Conservation (phyloP, 2,888 invertebrate genomes). For the Limenitis camilla region DNA sequence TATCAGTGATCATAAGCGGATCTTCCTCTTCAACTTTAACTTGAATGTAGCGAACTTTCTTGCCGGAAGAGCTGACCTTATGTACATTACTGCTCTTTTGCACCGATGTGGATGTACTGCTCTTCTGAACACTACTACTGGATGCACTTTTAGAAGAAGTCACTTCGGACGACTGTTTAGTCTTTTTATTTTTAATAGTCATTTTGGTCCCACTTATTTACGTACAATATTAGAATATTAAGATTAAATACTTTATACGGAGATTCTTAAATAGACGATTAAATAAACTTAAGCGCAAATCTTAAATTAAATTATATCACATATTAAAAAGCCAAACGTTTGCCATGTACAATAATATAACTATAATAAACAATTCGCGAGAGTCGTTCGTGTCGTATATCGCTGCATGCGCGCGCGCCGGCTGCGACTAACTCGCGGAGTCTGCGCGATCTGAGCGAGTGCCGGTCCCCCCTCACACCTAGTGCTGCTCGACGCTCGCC, state of each 20-base stretch:
- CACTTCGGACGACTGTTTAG: slow-evolving; percentile 66
- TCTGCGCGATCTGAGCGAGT: slow-evolving; percentile 47
- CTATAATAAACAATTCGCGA: slow-evolving; percentile 49
- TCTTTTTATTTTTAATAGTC: slow-evolving; percentile 75
- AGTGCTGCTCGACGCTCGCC: slow-evolving; percentile 44
- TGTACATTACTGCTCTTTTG: slow-evolving; percentile 59
- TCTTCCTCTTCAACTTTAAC: slow-evolving; percentile 73
- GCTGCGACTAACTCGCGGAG: slow-evolving; percentile 66
- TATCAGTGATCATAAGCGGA: slow-evolving; percentile 70
- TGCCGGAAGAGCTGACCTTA: slow-evolving; percentile 64
- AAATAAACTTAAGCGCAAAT: slow-evolving; percentile 46
- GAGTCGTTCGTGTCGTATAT: slow-evolving; percentile 69
- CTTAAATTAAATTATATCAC: slow-evolving; percentile 43
- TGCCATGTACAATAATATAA: slow-evolving; percentile 47
- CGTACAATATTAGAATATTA: slow-evolving; percentile 30
- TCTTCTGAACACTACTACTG: slow-evolving; percentile 67
- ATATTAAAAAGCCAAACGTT: slow-evolving; percentile 53
- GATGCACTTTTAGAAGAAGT: slow-evolving; percentile 58
- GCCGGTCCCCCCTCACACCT: slow-evolving; percentile 41
- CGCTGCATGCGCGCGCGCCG: slow-evolving; percentile 60
- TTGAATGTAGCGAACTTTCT: slow-evolving; percentile 69
- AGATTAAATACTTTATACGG: slow-evolving; percentile 38
- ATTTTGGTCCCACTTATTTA: slow-evolving; percentile 55
- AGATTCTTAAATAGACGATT: slow-evolving; percentile 58
- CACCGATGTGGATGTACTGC: slow-evolving; percentile 55